A percentile compares a stretch with the other conserved stretches of the same genome.
Evolutionary conservation across 1,140 invertebrate species (phyloP).

Genomic region (Papilio polytes): DNA sequence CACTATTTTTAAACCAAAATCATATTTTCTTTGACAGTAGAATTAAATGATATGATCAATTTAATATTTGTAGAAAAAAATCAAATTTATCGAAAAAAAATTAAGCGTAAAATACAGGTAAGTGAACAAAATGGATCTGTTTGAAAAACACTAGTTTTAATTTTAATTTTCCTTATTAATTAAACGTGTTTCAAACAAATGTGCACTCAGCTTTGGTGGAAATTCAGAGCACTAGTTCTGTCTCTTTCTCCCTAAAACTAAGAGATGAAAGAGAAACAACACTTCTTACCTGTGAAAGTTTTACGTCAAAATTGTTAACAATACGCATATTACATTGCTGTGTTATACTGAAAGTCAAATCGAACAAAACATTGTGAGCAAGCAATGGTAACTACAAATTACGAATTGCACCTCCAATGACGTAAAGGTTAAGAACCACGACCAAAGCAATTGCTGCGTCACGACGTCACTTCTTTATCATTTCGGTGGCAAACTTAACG

Average conservation of each 20-base stretch:
- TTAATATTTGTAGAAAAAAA: no score
- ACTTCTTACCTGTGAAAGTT: slow-evolving; percentile 33
- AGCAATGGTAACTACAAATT: slow-evolving; percentile 45
- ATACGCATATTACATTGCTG: slow-evolving; percentile 43
- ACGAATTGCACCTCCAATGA: slow-evolving; percentile 27
- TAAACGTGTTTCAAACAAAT: not conserved
- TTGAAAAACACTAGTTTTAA: no score
- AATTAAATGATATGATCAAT: not conserved
- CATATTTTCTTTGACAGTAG: not conserved
- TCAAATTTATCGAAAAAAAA: no score
- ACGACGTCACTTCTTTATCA: slow-evolving; percentile 83
- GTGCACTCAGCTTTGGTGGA: not conserved
- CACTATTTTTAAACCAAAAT: not conserved
- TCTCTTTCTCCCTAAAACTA: slow-evolving; percentile 37
- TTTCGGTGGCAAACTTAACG: slow-evolving; percentile 82
- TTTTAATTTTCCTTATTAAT: not conserved
- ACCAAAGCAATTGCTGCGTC: slow-evolving; percentile 46
- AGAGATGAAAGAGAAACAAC: slow-evolving; percentile 35
- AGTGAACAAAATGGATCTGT: not conserved
- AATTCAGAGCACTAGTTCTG: slow-evolving; percentile 21
- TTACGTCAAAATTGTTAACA: slow-evolving; percentile 32
- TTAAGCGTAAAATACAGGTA: no score
- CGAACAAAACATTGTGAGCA: not conserved
- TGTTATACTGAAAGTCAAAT: slow-evolving; percentile 21
- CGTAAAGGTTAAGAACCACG: slow-evolving; percentile 28